A percentile compares a stretch with the other conserved stretches of the same genome.
These are phyloP conservation scores for Anodontia alba DNA, from an alignment of 2,888 invertebrate species.

Conservation along the genomic window DNA sequence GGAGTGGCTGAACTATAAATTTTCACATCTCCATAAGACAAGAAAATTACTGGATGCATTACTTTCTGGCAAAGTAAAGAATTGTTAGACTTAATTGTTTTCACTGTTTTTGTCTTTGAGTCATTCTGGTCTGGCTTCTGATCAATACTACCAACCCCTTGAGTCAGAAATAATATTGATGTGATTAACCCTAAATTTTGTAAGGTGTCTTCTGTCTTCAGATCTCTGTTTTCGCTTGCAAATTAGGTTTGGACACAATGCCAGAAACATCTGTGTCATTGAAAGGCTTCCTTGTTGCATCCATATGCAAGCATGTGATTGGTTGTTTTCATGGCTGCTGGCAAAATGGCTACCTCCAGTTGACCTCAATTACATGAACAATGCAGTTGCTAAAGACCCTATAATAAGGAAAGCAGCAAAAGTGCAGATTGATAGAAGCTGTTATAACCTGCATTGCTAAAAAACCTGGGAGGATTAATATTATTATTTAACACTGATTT, in stretches of 20 bases:
- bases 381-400: not conserved
- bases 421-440: constrained; percentile 13
- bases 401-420: constrained; percentile 6
- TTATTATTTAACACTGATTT: too few species aligned
- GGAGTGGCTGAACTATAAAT: too few species aligned
- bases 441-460: too few species aligned
- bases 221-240: not conserved
- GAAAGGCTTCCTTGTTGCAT: not conserved
- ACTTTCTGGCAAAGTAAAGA: too few species aligned
- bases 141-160: not conserved
- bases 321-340: not conserved
- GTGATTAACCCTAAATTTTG: not conserved
- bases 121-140: too few species aligned
- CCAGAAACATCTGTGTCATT: not conserved
- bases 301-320: not conserved
- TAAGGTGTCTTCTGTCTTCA: not conserved
- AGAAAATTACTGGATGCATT: too few species aligned
- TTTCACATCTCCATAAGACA: too few species aligned
- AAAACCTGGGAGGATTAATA: too few species aligned
- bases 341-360: constrained; percentile 2
- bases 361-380: not conserved
- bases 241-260: not conserved
- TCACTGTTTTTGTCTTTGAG: too few species aligned
- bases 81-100: too few species aligned
- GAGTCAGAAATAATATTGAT: not conserved